A percentile compares a stretch with the other conserved stretches of the same genome.
Evolutionary conservation across 1,140 invertebrate species (phyloP).

Genomic region (Latrodectus geometricus): DNA sequence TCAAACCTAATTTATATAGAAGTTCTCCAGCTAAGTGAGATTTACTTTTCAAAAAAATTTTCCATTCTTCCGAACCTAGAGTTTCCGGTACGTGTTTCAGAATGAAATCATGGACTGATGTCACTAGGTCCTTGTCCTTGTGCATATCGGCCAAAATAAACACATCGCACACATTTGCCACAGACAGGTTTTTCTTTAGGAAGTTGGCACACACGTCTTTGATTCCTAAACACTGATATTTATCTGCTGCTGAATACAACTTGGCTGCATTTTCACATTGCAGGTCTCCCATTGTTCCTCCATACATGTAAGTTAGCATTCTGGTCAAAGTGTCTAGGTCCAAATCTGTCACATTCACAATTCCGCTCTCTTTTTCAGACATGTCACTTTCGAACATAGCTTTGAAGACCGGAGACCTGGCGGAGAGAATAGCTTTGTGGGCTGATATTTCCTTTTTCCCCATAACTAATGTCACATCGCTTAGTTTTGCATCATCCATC

Average conservation of each 20-base stretch:
- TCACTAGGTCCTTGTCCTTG: background rate
- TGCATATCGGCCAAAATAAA: background rate
- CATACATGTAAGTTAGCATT: background rate
- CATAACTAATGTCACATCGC: background rate
- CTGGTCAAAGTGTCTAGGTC: background rate
- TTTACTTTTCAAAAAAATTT: background rate
- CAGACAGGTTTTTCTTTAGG: background rate
- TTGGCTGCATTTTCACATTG: background rate
- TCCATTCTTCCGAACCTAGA: background rate
- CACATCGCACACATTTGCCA: background rate
- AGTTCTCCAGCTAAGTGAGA: background rate
- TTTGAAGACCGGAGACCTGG: slow-evolving; percentile 92
- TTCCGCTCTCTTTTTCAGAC: slow-evolving; percentile 79
- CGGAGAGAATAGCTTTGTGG: slow-evolving; percentile 96
- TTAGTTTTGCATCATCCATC: background rate
- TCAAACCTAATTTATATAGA: background rate
- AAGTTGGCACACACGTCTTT: background rate
- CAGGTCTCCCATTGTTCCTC: background rate
- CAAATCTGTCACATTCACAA: background rate
- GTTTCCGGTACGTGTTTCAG: background rate
- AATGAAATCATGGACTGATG: background rate
- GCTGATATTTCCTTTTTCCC: slow-evolving; percentile 74
- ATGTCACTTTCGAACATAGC: slow-evolving; percentile 99
- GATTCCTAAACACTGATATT: background rate
- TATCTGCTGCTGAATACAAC: slow-evolving; percentile 18